These are phyloP conservation scores for Leptinotarsa rubiginosa DNA, from an alignment of 2,888 invertebrate genomes.

Conservation along the genomic window DNA sequence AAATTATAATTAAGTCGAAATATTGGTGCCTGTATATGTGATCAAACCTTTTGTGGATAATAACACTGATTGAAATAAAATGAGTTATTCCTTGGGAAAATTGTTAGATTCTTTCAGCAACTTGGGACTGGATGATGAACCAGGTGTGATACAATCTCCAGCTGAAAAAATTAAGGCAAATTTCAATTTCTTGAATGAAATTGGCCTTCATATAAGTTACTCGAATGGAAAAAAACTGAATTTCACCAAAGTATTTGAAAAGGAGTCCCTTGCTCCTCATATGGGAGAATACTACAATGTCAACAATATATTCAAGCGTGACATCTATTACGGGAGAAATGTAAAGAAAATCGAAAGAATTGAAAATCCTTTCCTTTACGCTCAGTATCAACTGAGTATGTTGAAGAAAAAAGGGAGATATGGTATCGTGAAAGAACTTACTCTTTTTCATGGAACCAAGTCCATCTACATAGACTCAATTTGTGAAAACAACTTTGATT, in stretches of 20 bases:
- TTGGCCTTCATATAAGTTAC: background rate
- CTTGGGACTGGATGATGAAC: background rate
- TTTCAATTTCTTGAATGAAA: background rate
- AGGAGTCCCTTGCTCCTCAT: no score
- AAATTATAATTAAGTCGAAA: no score
- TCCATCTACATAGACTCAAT: background rate
- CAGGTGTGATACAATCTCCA: background rate
- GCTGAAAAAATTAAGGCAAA: background rate
- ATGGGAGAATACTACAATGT: no score
- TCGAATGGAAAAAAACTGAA: background rate
- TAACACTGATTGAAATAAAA: background rate
- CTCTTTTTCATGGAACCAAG: slow-evolving; percentile 2
- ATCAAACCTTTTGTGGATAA: no score
- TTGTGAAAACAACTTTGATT: slow-evolving; percentile 4
- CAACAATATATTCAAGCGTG: no score
- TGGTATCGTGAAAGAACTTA: background rate
- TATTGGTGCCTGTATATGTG: no score
- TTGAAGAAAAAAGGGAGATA: background rate
- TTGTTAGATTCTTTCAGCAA: background rate
- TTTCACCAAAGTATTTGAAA: no score
- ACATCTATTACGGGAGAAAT: background rate
- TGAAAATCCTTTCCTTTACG: background rate
- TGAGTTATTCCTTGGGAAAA: background rate
- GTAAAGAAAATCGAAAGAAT: background rate
- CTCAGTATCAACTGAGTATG: slow-evolving; percentile 9